phyloP scores from a whole-genome alignment of 2,888 invertebrate species.

The Selenia dentaria region DNA sequence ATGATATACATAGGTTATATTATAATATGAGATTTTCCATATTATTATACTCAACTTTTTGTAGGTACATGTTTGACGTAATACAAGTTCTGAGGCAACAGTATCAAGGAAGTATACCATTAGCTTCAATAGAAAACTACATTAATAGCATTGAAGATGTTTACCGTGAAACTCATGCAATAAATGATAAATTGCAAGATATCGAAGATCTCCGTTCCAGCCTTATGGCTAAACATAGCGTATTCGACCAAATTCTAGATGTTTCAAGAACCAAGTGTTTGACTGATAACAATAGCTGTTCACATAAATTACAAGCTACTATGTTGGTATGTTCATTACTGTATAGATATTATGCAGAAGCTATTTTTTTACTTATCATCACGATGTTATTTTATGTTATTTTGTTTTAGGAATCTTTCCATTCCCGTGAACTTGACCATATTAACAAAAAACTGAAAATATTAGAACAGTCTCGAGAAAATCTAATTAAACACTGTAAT shows the following conservation, averaged over 20 bases:
- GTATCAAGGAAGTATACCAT: slow-evolving; percentile 71
- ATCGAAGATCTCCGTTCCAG: slow-evolving; percentile 63
- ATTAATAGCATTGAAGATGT: slow-evolving; percentile 60
- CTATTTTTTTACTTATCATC: too few relatives aligned
- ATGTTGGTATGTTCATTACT: slow-evolving; percentile 56
- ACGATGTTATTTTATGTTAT: too few relatives aligned
- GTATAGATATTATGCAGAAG: too few relatives aligned
- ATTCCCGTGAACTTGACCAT: slow-evolving; percentile 58
- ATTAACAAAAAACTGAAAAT: slow-evolving; percentile 54
- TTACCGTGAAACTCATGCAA: slow-evolving; percentile 52
- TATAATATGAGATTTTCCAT: too few relatives aligned
- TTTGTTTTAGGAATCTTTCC: slow-evolving; percentile 53
- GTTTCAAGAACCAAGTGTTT: slow-evolving; percentile 61
- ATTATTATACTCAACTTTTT: too few relatives aligned
- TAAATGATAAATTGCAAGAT: slow-evolving; percentile 63
- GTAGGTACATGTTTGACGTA: slow-evolving; percentile 66
- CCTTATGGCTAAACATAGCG: slow-evolving; percentile 65
- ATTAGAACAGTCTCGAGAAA: slow-evolving; percentile 56
- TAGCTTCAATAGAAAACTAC: slow-evolving; percentile 66
- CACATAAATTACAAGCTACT: slow-evolving; percentile 62
- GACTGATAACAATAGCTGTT: slow-evolving; percentile 56
- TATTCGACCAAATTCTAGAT: slow-evolving; percentile 68
- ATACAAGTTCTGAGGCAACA: slow-evolving; percentile 68
- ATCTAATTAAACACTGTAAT: slow-evolving; percentile 57
- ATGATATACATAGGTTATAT: neutral